These are phyloP conservation scores for Temnothorax unifasciatus DNA, from an alignment of 2,888 invertebrate genomes.

Conservation along the genomic window DNA sequence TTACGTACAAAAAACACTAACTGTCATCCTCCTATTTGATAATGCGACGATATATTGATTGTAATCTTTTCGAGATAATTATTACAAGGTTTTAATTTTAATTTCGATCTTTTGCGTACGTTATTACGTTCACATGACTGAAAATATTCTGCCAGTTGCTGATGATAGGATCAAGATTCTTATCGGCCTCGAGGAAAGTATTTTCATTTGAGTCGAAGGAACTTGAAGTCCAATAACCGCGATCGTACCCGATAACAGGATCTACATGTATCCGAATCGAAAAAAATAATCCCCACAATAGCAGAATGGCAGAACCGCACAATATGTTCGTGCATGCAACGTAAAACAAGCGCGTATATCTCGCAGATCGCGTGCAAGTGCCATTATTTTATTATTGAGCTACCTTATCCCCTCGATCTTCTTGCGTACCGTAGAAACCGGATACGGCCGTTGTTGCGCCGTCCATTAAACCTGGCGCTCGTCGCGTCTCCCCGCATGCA, in stretches of 20 bases:
- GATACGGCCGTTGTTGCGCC: slow-evolving; percentile 66
- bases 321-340: slow-evolving; percentile 63
- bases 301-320: slow-evolving; percentile 7
- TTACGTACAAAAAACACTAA: too few relatives aligned
- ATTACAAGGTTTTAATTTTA: slow-evolving; percentile 16
- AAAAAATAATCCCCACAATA: slow-evolving; percentile 66
- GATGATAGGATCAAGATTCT: slow-evolving; percentile 29
- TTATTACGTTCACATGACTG: neutral
- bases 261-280: slow-evolving; percentile 63
- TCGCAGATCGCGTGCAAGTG: slow-evolving; percentile 66
- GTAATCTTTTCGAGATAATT: neutral
- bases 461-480: slow-evolving; percentile 64
- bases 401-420: slow-evolving; percentile 69
- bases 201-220: slow-evolving; percentile 20
- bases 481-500: slow-evolving; percentile 15
- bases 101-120: neutral
- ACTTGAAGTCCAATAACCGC: slow-evolving; percentile 30
- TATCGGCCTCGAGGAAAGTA: slow-evolving; percentile 23
- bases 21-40: neutral
- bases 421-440: slow-evolving; percentile 68
- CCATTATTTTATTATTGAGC: slow-evolving; percentile 74
- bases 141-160: slow-evolving; percentile 27
- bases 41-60: neutral
- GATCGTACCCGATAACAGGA: slow-evolving; percentile 41
- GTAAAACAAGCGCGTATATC: slow-evolving; percentile 45